phyloP scores from a whole-genome alignment of 1,140 invertebrate species.

The Achroia grisella region DNA sequence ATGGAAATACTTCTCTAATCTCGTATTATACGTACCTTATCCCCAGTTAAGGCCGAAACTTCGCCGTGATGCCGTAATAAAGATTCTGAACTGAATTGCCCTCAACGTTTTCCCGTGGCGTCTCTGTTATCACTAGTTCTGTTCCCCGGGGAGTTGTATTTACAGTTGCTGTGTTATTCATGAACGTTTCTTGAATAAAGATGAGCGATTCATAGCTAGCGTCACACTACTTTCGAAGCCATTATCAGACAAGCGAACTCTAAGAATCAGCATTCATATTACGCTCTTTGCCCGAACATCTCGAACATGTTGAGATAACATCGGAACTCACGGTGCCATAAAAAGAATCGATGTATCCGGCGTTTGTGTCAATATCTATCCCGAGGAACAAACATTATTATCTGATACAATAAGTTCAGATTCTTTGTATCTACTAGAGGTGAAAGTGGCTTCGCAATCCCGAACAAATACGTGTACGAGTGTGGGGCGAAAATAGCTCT shows the following conservation, averaged over 20 bases:
- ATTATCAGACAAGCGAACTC: constrained; percentile 17
- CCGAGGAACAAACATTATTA: constrained; percentile 16
- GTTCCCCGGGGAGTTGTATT: constrained; percentile 42
- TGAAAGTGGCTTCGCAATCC: constrained; percentile 24
- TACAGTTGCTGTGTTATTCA: constrained; percentile 60
- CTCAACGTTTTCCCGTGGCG: constrained; percentile 33
- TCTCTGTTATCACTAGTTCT: constrained; percentile 51
- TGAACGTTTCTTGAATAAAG: constrained; percentile 58
- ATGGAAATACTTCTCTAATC: constrained; percentile 37
- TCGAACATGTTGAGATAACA: background rate
- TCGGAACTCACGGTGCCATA: background rate
- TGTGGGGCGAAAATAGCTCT: constrained; percentile 30
- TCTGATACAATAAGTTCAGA: constrained; percentile 21
- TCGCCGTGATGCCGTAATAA: constrained; percentile 35
- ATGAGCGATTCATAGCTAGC: constrained; percentile 34
- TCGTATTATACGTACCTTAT: constrained; percentile 40
- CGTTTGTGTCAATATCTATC: constrained; percentile 8
- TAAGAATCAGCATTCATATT: constrained; percentile 3
- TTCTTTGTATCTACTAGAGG: constrained; percentile 14
- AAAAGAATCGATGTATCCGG: constrained; percentile 1
- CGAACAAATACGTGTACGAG: constrained; percentile 16
- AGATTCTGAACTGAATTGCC: constrained; percentile 54
- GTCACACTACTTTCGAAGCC: constrained; percentile 30
- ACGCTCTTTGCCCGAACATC: no score
- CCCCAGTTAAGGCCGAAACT: constrained; percentile 38